Evolutionary conservation across 2,113 vertebrate species (phyloP), one percentile per base, ranked within the genome.

Genomic region (Pomatorhinus ruficollis): DNA sequence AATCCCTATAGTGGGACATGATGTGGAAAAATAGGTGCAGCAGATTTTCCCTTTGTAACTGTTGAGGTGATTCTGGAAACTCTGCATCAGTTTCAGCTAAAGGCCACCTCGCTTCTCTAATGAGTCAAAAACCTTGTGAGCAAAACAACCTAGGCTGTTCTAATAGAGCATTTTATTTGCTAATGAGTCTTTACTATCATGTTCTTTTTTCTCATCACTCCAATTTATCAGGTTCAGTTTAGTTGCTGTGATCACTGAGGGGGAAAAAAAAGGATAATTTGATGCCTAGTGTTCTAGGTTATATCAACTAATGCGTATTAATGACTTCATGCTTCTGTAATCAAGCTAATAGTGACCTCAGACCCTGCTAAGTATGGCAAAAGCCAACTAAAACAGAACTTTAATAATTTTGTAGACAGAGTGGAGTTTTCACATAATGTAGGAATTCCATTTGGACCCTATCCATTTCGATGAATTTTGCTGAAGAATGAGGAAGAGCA

Each of bases 261-360:
- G 65, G 4, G 3, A 42, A 70, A 77, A 30, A 61, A 70, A 8
- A 24, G 10, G 64, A 77, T 69, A 45, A 93, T 79, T 69, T 79
- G 31, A 72, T 93, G 53, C 74, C 35, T 52, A 28, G n/a, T 78
- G 56, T 89, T 89, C 83, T 66, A 81, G 33, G 17, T 86, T 91
- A 37, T 92, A 82, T 84, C 53, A 87, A 24, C 31, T 84, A 91
- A 91, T 87, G 49, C 77, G 72, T 89, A 69, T 89, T 95, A 84
- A 96, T 89, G 15, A 87, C 20, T 91, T 88, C 28, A 71, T 87
- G 81, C 44, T 93, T 95, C 84, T 95, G 80, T 83, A 95, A 83
- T 90, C 80, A 95, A 74, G 68, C 22, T 95, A 82, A 84, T 75
- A 89, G n/a, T 91, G 89, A 95, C 72, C 60, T 95, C 56, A 94